These are phyloP conservation scores for Tetragnatha montana DNA, from an alignment of 2,888 invertebrate species.

Conservation along the genomic window DNA sequence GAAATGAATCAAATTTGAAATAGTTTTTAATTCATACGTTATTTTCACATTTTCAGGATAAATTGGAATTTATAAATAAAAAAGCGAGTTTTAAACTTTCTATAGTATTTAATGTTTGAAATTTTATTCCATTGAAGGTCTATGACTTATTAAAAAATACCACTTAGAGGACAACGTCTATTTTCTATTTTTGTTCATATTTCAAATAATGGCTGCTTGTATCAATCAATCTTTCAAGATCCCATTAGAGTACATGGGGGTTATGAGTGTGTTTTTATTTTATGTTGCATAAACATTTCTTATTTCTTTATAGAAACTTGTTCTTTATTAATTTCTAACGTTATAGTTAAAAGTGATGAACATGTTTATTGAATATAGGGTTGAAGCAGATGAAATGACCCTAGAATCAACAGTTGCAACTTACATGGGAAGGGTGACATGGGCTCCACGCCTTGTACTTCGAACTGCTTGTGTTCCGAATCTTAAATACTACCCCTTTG, in stretches of 20 bases:
- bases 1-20: no score
- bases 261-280: background rate
- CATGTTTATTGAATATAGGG: background rate
- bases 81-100: no score
- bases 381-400: slow-evolving; percentile 24
- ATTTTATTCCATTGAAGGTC: no score
- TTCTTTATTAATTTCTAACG: background rate
- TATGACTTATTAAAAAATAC: no score
- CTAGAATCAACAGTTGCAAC: background rate
- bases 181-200: background rate
- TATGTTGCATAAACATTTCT: background rate
- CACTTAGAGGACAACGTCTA: background rate
- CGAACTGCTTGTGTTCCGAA: slow-evolving; percentile 40
- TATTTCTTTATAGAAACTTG: background rate
- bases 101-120: no score
- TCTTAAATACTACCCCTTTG: slow-evolving; percentile 38
- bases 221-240: background rate
- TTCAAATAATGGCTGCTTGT: background rate
- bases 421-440: background rate
- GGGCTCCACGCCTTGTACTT: slow-evolving; percentile 9
- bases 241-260: no score
- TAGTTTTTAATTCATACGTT: no score
- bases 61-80: no score
- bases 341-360: no score
- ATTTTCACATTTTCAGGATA: no score